Base-by-base conservation (phyloP, 1,140 invertebrate species). In the Papilio polytes region DNA sequence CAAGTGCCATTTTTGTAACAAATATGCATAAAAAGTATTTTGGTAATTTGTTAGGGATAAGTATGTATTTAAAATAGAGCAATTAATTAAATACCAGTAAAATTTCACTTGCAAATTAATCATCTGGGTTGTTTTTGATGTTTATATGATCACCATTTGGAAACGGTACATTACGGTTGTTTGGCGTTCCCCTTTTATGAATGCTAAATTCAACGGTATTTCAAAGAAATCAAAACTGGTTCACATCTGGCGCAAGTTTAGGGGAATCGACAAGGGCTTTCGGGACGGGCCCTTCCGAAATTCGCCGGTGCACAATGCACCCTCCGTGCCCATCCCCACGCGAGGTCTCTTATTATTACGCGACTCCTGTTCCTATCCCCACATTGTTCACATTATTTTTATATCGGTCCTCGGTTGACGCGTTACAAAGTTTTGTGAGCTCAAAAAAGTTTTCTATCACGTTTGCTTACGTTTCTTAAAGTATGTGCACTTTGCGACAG, bases 291-390 rank as follows among this genome's bases (percentile, higher is more conserved):
- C 92, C 92, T 94, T 93, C 92, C 92, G 88, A 94, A 94, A 88
- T 94, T 94, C 88, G 92, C 89, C 93, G 92, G 91, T 94, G 93
- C 92, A 94, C 93, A 94, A 94, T 94, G 93, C 93, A 94, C 93
- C 92, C 93, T 94, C 87, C 92, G 92, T 92, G 92, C 90, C 74
- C 92, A 94, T 94, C 93, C 93, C 93, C 93, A 94, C 93, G 93
- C 92, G 87, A 89, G 89, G 89, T 92, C 91, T 91, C 90, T 92
- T 94, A 94, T 94, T 94, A 94, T 94, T 94, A 94, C 92, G 87
- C 89, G 90, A 88, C 89, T 94, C 88, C 89, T 87, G 91, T 89
- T 94, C 88, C 90, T 93, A 89, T 93, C 91, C 93, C 92, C 90
- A 94, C 92, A 94, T 94, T 93, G 93, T 92, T 94, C 90, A 92